These are phyloP conservation scores for Otis tarda DNA, from an alignment of 2,113 vertebrate species.

Conservation along the genomic window DNA sequence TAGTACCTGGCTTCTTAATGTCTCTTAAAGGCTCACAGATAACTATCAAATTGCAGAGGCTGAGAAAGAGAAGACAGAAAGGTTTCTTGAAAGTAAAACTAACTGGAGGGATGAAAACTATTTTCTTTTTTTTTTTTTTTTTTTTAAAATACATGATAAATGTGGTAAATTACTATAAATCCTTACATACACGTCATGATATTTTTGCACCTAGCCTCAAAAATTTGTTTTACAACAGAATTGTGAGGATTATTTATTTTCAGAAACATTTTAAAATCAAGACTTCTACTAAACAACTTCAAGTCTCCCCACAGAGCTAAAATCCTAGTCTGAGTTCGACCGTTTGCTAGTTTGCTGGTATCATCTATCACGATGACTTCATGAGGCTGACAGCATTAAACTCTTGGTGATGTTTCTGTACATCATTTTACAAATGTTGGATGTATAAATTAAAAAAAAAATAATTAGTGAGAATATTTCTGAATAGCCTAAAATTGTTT, in stretches of 20 bases:
- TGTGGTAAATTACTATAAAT: not conserved
- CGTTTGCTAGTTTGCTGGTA: not conserved
- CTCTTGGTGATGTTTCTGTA: not conserved
- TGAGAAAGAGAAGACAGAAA: not conserved
- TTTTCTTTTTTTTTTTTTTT: not conserved
- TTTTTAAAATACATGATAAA: not conserved
- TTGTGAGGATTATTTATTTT: not conserved
- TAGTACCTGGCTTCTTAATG: not conserved
- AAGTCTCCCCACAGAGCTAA: not conserved
- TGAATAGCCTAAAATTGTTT: not conserved
- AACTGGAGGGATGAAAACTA: not conserved
- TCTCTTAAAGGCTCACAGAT: not conserved
- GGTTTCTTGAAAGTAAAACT: not conserved
- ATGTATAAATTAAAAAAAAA: not conserved
- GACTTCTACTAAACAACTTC: not conserved
- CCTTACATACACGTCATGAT: accelerated
- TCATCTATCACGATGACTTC: not conserved
- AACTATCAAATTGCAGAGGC: accelerated
- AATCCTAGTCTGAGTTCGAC: not conserved
- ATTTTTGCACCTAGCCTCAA: not conserved
- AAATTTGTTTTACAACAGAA: not conserved
- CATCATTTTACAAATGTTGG: not conserved
- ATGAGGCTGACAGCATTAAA: not conserved
- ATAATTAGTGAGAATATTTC: not conserved
- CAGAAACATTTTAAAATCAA: not conserved